Evolutionary conservation across 2,113 vertebrate genomes (phyloP), one percentile per base, ranked within the genome.

Genomic region (Embiotoca jacksoni): DNA sequence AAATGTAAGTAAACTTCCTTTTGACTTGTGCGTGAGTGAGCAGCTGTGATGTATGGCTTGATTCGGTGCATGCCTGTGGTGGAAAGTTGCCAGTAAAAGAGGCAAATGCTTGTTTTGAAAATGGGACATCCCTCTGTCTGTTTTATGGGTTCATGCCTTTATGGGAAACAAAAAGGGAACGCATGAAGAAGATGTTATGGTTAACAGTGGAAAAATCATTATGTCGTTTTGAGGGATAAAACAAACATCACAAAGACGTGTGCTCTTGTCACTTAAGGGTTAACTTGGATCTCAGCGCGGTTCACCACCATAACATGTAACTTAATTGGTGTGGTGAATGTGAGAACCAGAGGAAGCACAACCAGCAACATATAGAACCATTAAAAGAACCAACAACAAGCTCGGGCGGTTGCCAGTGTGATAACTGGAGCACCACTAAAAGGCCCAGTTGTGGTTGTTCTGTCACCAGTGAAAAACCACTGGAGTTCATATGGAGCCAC

Each of bases 1-100:
- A 91, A 90, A 88, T 91, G 94, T 94, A 89, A 94, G 93, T 94
- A 94, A 89, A 89, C 73, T 81, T 81, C 59, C 47, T 89, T 23
- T 90, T 91, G 72, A 82, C 76, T 87, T 82, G 84, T 11, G 57
- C 63, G 63, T 61, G 76, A 84, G 62, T 73, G 63, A 67, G 66
- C 75, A 75, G 67, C 71, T 82, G 71, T 69, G 70, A 49, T 58
- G 64, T 50, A 13, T 53, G 54, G 60, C 72, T 55, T 74, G 31
- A 36, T 60, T 72, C 23, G 50, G 32, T 47, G 36, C 39, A n/a
- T 63, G 69, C 49, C 65, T 69, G 65, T 49, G 3, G 33, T 71
- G 72, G 78, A 67, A 63, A 68, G 44, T 50, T 75, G 73, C 37
- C 81, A 86, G 47, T 23, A 68, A 68, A 76, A 72, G 41, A 50